Evolutionary conservation across 2,888 invertebrate species (phyloP).

Genomic region (Pasiphila rectangulata): DNA sequence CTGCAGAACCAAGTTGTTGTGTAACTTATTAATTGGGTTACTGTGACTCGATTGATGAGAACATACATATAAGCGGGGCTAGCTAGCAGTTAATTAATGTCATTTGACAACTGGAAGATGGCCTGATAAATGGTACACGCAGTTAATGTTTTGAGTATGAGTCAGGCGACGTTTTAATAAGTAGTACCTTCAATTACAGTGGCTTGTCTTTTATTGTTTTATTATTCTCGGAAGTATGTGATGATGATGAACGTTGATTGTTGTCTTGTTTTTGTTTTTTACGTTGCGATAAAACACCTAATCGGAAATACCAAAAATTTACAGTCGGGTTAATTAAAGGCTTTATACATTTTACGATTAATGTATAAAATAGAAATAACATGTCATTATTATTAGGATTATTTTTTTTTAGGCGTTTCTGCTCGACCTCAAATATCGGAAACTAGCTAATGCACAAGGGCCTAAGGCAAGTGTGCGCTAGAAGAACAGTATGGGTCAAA

Average conservation of each 20-base stretch:
- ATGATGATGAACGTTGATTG: neutral
- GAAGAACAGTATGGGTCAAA: too few relatives aligned
- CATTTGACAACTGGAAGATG: conserved; percentile 42
- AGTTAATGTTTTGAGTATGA: conserved; percentile 40
- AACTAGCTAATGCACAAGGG: too few relatives aligned
- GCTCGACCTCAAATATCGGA: too few relatives aligned
- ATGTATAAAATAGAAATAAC: too few relatives aligned
- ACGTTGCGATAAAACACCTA: too few relatives aligned
- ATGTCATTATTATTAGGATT: too few relatives aligned
- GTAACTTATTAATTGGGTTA: conserved; percentile 52
- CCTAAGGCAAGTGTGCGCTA: too few relatives aligned
- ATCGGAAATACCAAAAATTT: too few relatives aligned
- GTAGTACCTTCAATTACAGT: conserved; percentile 43
- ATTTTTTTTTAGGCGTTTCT: too few relatives aligned
- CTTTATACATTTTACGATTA: too few relatives aligned
- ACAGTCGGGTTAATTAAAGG: too few relatives aligned
- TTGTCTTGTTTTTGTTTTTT: conserved; percentile 1
- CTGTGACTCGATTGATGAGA: conserved; percentile 32
- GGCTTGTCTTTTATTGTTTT: conserved; percentile 26
- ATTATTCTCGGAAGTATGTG: neutral
- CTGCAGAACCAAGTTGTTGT: conserved; percentile 50
- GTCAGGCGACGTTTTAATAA: conserved; percentile 44
- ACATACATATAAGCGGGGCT: conserved; percentile 28
- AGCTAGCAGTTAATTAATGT: conserved; percentile 45
- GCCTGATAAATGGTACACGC: conserved; percentile 42